Base-by-base conservation (phyloP, 2,888 invertebrate species). In the Lochmaea capreae region DNA sequence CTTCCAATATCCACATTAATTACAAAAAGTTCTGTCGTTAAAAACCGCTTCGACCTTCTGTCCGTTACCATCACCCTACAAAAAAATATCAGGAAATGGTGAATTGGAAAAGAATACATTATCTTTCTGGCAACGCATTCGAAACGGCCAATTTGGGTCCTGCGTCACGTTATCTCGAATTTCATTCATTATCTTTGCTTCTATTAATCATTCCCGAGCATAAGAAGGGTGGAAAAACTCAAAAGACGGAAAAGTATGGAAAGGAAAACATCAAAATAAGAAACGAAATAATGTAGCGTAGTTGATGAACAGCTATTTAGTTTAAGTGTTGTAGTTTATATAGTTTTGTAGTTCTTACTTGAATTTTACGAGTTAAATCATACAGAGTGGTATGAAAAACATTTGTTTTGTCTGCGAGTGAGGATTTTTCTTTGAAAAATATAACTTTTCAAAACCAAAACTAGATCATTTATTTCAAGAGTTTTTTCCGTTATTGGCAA, bases 101-200 rank as follows among this genome's bases (percentile, higher is more conserved):
- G 43, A 63, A 42, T 43, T 63, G 66, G 66, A 66, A 57, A 66
- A 11, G 66, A 62, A 54, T 33, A 62, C 52, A 69, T 69, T 69
- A 69, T 69, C 54, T 61, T 62, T 69, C 43, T 52, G 26, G 14
- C 49, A 26, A 69, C 69, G 61, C 61, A 62, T 69, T 69, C 62
- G 46, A 62, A 69, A 69, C 33, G 33, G 62, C 69, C 69, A 69
- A 69, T 69, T 69, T 69, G 69, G 62, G 26, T 62, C 33, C 58
- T n/a, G 16, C 54, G 16, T n/a, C 33, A 43, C n/a, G 69, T 69
- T 62, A 62, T 69, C 69, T 61, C 33, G 14, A 69, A 69, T 69
- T 69, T 49, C 62, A 62, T 69, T 62, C 62, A 69, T 69, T 69
- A 69, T 62, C 61, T 62, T 22, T 16, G 62, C 52, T 61, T 33